These are phyloP conservation scores for Acanthurus leucopareius DNA, from an alignment of 2,797 vertebrate species.

Conservation along the genomic window DNA sequence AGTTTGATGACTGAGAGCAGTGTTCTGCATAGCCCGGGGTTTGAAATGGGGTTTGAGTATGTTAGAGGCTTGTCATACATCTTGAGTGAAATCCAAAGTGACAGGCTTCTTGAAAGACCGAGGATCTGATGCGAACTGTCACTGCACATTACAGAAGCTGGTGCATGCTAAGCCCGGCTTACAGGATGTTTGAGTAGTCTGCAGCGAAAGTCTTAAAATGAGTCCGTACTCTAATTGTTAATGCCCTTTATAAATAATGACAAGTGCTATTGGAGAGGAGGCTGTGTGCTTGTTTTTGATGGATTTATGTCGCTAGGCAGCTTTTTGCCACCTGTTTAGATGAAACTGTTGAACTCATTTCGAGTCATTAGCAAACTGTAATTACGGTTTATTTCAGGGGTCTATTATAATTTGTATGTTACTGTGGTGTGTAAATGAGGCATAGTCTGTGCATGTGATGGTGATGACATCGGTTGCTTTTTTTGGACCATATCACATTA, in stretches of 20 bases:
- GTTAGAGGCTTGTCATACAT: slow-evolving; percentile 71
- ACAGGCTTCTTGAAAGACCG: slow-evolving; percentile 73
- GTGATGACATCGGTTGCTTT: slow-evolving; percentile 4
- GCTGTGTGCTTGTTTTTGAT: slow-evolving; percentile 53
- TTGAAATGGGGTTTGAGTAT: slow-evolving; percentile 68
- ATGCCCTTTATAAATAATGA: slow-evolving; percentile 55
- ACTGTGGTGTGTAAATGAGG: slow-evolving; percentile 18
- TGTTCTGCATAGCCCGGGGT: slow-evolving; percentile 65
- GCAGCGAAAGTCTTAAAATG: slow-evolving; percentile 49
- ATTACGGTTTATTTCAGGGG: slow-evolving; percentile 44
- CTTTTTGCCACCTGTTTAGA: slow-evolving; percentile 62
- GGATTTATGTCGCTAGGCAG: slow-evolving; percentile 55
- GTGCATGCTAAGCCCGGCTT: slow-evolving; percentile 56
- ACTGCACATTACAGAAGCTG: slow-evolving; percentile 67
- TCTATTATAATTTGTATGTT: slow-evolving; percentile 30
- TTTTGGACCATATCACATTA: not conserved
- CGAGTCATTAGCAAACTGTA: slow-evolving; percentile 40
- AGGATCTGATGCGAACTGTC: slow-evolving; percentile 78
- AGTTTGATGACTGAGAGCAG: slow-evolving; percentile 59
- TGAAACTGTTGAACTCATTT: slow-evolving; percentile 52
- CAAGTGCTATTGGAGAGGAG: slow-evolving; percentile 49
- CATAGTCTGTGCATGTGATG: not conserved
- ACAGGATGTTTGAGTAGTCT: slow-evolving; percentile 60
- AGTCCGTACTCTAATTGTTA: slow-evolving; percentile 50
- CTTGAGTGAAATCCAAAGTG: slow-evolving; percentile 75